A percentile compares a stretch with the other conserved stretches of the same genome.
Evolutionary conservation across 1,140 invertebrate genomes (phyloP).

Genomic region (Bombus impatiens): DNA sequence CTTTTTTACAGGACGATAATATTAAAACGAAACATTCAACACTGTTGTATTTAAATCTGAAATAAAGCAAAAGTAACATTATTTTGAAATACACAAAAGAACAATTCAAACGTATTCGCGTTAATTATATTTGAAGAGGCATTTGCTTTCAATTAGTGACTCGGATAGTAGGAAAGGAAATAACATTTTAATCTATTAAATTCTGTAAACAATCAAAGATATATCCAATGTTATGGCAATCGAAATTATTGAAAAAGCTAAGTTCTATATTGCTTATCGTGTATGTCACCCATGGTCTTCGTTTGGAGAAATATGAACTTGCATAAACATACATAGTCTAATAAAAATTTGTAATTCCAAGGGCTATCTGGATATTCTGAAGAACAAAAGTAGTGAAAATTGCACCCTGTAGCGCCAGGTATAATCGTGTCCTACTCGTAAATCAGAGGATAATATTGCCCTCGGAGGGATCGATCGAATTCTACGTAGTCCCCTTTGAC

Average conservation of each 20-base stretch:
- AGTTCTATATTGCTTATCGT: not conserved
- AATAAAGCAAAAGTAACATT: not conserved
- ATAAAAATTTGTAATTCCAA: not conserved
- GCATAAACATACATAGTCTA: not conserved
- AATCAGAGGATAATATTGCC: not conserved
- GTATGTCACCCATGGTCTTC: not conserved
- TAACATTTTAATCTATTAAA: not conserved
- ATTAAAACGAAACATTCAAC: too few species aligned
- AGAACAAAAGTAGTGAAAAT: not conserved
- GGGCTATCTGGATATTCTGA: not conserved
- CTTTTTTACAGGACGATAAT: too few species aligned
- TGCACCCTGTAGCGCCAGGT: not conserved
- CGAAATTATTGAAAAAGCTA: not conserved
- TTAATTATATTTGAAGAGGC: too few species aligned
- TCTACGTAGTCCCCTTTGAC: conserved; percentile 31
- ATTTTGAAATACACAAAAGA: not conserved
- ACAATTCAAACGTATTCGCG: too few species aligned
- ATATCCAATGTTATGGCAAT: not conserved
- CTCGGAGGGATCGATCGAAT: conserved; percentile 4
- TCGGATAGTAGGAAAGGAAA: not conserved
- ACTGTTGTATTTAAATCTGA: not conserved
- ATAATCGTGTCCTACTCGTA: conserved; percentile 16
- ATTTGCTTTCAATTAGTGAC: too few species aligned
- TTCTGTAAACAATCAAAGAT: not conserved
- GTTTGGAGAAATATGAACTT: not conserved